These are phyloP conservation scores for Montipora capricornis DNA, from an alignment of 64 coral and sea anemone genomes.

Conservation along the genomic window DNA sequence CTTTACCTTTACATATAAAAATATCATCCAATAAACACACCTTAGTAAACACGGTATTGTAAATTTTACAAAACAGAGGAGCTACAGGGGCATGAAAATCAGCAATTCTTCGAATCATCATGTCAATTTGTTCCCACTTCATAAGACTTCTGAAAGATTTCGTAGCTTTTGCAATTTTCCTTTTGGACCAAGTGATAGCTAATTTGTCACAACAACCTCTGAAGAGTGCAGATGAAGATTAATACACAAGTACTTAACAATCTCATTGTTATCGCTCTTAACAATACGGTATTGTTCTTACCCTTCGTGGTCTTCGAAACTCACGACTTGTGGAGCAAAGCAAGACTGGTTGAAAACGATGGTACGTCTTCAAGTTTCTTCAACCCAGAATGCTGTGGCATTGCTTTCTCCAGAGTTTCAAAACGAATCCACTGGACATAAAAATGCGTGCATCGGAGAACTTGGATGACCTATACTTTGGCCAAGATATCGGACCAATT, in stretches of 20 bases:
- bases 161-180: background rate
- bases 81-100: background rate
- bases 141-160: background rate
- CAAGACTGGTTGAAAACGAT: background rate
- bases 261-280: background rate
- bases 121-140: background rate
- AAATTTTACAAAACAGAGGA: background rate
- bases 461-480: background rate
- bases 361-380: background rate
- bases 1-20: too few species aligned
- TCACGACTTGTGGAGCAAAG: background rate
- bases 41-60: background rate
- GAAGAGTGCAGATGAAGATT: constrained; percentile 2
- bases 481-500: constrained; percentile 19
- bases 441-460: constrained; percentile 13
- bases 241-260: constrained; percentile 15
- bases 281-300: background rate
- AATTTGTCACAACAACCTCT: background rate
- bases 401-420: background rate
- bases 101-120: background rate
- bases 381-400: background rate
- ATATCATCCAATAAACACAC: too few species aligned
- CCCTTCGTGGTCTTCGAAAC: background rate
- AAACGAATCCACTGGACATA: background rate
- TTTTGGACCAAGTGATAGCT: too few species aligned